Conservation (phyloP, 2,888 invertebrate genomes). For the Abrostola tripartita region DNA sequence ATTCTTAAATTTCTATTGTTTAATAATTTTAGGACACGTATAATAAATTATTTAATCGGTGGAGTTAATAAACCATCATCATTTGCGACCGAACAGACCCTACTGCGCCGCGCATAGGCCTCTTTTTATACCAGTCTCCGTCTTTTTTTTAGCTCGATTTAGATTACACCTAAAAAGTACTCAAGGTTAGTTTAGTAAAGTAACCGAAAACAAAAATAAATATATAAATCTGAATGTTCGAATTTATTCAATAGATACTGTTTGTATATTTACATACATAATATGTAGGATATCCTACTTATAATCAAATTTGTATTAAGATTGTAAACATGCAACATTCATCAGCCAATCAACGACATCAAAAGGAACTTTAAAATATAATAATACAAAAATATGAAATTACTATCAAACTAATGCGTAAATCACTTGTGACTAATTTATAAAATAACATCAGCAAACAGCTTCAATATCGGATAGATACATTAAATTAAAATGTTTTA, state of each 20-base stretch:
- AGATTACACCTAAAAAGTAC: background rate
- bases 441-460: slow-evolving; percentile 24
- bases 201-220: slow-evolving; percentile 34
- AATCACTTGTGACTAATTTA: slow-evolving; percentile 42
- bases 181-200: background rate
- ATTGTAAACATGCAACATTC: slow-evolving; percentile 40
- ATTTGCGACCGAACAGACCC: too few relatives aligned
- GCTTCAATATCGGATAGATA: slow-evolving; percentile 8
- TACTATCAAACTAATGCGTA: slow-evolving; percentile 24
- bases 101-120: too few relatives aligned
- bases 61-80: too few relatives aligned
- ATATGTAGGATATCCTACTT: slow-evolving; percentile 23
- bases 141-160: too few relatives aligned
- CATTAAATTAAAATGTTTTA: slow-evolving; percentile 6
- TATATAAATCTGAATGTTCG: slow-evolving; percentile 49
- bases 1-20: too few relatives aligned
- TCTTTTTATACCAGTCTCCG: too few relatives aligned
- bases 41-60: too few relatives aligned
- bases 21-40: too few relatives aligned
- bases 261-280: slow-evolving; percentile 42
- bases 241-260: slow-evolving; percentile 50
- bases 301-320: slow-evolving; percentile 35
- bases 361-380: slow-evolving; percentile 31
- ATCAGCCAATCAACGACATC: slow-evolving; percentile 45
- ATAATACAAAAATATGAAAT: slow-evolving; percentile 48